phyloP scores from a whole-genome alignment of 2,113 vertebrate species.

The Carassius auratus region DNA sequence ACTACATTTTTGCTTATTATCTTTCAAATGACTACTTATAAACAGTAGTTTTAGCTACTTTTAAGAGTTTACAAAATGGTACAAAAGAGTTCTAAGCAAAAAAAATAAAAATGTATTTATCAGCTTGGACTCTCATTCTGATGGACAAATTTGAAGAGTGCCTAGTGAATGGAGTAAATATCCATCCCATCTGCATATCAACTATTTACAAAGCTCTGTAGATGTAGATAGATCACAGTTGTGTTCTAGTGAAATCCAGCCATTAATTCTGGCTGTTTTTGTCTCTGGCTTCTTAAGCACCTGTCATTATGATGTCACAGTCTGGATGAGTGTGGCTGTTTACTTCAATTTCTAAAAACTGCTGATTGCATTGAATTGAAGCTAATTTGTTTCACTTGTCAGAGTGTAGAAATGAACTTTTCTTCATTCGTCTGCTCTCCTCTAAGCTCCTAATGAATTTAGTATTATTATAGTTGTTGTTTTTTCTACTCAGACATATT shows the following conservation, averaged over 20 bases:
- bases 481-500: constrained; percentile 10
- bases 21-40: too few species aligned
- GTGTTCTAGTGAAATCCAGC: constrained; percentile 16
- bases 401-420: constrained; percentile 45
- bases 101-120: not conserved
- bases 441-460: not conserved
- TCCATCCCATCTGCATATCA: constrained; percentile 22
- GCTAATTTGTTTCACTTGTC: constrained; percentile 35
- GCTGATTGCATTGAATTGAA: not conserved
- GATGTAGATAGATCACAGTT: constrained; percentile 1
- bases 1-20: too few species aligned
- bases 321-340: constrained; percentile 15
- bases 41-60: too few species aligned
- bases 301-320: constrained; percentile 34
- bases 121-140: not conserved
- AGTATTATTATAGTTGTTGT: not conserved
- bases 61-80: too few species aligned
- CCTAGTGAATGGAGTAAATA: not conserved
- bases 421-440: not conserved
- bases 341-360: constrained; percentile 23
- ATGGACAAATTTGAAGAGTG: not conserved
- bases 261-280: constrained; percentile 21
- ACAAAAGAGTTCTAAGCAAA: too few species aligned
- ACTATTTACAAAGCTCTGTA: not conserved
- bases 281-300: constrained; percentile 9